Evolutionary conservation across 2,797 vertebrate genomes (phyloP).

Genomic region (Crocodylus rhombifer): DNA sequence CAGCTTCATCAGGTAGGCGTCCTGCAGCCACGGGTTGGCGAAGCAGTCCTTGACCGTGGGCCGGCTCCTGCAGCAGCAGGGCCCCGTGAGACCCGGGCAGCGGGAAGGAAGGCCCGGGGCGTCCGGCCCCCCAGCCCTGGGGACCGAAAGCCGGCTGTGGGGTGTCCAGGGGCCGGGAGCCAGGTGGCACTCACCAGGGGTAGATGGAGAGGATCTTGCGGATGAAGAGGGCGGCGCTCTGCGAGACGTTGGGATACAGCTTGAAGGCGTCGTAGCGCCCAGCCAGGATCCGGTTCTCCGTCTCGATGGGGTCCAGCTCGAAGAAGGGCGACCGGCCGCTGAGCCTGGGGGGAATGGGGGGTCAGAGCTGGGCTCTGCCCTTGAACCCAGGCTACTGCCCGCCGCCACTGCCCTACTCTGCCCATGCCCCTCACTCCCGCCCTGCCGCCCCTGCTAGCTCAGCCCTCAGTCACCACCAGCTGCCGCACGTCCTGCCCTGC

Average conservation of each 20-base stretch:
- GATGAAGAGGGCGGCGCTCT: slow-evolving; percentile 96
- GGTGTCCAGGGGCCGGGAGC: background rate
- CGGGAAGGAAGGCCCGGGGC: background rate
- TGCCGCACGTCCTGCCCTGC: too few species aligned
- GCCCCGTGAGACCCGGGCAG: rapidly evolving
- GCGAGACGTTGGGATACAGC: slow-evolving; percentile 97
- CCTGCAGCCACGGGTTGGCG: slow-evolving; percentile 96
- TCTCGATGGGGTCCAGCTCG: slow-evolving; percentile 89
- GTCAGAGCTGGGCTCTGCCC: background rate
- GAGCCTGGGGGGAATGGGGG: slow-evolving; percentile 83
- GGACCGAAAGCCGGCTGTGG: background rate
- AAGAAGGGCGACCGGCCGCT: slow-evolving; percentile 93
- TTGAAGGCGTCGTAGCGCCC: slow-evolving; percentile 96
- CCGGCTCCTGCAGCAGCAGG: slow-evolving; percentile 86
- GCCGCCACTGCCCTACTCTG: too few species aligned
- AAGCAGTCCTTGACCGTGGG: slow-evolving; percentile 96
- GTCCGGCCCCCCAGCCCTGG: too few species aligned
- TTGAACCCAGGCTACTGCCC: background rate
- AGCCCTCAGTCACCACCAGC: too few species aligned
- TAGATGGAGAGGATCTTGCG: slow-evolving; percentile 95
- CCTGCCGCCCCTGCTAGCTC: too few species aligned
- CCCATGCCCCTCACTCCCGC: too few species aligned
- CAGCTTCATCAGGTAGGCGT: slow-evolving; percentile 97
- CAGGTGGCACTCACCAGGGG: slow-evolving; percentile 89
- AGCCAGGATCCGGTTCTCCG: slow-evolving; percentile 91